Percentiles rank a stretch among this genome's conserved stretches.
Conservation (phyloP, 1,140 invertebrate species). For the Drosophila pachea region DNA sequence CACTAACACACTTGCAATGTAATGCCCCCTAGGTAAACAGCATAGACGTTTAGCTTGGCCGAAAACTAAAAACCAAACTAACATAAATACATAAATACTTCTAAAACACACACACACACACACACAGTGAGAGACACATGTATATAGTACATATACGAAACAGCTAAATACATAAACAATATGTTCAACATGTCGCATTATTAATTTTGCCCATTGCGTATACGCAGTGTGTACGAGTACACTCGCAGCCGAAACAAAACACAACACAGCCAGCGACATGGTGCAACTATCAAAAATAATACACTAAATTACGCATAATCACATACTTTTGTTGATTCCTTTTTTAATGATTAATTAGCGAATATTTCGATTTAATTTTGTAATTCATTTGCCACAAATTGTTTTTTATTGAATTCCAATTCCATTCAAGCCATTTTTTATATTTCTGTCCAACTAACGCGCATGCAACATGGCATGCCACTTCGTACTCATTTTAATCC, state of each 20-base stretch:
- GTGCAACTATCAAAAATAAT: constrained; percentile 35
- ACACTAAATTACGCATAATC: constrained; percentile 48
- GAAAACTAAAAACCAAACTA: constrained; percentile 13
- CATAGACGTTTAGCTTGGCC: constrained; percentile 32
- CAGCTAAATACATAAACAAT: constrained; percentile 18
- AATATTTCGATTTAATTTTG: constrained; percentile 14
- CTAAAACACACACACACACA: constrained; percentile 14
- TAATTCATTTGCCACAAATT: constrained; percentile 26
- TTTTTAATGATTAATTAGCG: constrained; percentile 33
- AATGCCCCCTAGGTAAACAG: constrained; percentile 55
- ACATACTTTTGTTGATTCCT: constrained; percentile 6
- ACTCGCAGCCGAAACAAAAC: neutral
- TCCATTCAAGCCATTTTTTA: constrained; percentile 15
- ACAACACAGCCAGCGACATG: constrained; percentile 20
- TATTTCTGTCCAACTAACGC: constrained; percentile 7
- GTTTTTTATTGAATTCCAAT: constrained; percentile 25
- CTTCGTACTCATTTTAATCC: neutral
- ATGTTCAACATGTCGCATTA: constrained; percentile 45
- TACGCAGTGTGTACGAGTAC: constrained; percentile 1
- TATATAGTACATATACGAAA: constrained; percentile 8
- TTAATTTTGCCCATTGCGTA: constrained; percentile 37
- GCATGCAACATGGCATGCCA: constrained; percentile 12
- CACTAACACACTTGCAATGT: constrained; percentile 24
- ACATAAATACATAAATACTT: constrained; percentile 25
- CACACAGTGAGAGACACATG: neutral